Evolutionary conservation across 2,888 invertebrate species (phyloP).

Genomic region (Cryptosula pallasiana): DNA sequence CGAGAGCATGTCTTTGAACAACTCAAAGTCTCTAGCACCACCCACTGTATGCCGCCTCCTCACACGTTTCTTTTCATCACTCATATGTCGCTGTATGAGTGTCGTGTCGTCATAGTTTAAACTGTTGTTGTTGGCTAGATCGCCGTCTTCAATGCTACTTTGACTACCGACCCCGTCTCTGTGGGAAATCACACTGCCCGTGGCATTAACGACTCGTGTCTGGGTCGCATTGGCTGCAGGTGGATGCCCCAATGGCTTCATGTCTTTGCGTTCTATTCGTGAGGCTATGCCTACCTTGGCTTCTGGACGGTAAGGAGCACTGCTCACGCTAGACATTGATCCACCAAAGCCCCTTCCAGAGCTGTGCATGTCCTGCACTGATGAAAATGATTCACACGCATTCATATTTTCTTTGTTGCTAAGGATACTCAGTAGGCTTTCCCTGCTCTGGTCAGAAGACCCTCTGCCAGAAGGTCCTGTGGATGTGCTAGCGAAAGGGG

Average conservation of each 20-base stretch:
- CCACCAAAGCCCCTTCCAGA: neutral
- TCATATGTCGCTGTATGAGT: neutral
- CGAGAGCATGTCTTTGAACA: constrained; percentile 54
- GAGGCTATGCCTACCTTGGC: constrained; percentile 41
- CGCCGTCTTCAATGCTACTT: neutral
- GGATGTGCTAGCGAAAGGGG: constrained; percentile 19
- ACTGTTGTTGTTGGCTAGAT: constrained; percentile 6
- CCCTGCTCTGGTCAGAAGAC: neutral
- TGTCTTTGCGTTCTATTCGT: constrained; percentile 38
- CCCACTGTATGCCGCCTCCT: constrained; percentile 84
- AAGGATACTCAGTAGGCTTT: constrained; percentile 17
- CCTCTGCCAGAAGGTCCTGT: neutral
- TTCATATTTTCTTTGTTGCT: constrained; percentile 17
- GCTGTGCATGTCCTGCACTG: neutral
- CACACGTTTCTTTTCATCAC: constrained; percentile 13
- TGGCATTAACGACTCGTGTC: constrained; percentile 7
- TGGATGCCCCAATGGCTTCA: constrained; percentile 19
- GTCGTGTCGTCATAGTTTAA: neutral
- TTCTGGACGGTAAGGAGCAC: neutral
- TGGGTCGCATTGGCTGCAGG: neutral
- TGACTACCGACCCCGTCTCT: neutral
- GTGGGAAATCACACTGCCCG: constrained; percentile 14
- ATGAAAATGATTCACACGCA: constrained; percentile 20
- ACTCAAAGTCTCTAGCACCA: constrained; percentile 80
- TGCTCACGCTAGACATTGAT: neutral